Base-by-base conservation (phyloP, 1,140 invertebrate genomes). In the Eueides isabella region DNA sequence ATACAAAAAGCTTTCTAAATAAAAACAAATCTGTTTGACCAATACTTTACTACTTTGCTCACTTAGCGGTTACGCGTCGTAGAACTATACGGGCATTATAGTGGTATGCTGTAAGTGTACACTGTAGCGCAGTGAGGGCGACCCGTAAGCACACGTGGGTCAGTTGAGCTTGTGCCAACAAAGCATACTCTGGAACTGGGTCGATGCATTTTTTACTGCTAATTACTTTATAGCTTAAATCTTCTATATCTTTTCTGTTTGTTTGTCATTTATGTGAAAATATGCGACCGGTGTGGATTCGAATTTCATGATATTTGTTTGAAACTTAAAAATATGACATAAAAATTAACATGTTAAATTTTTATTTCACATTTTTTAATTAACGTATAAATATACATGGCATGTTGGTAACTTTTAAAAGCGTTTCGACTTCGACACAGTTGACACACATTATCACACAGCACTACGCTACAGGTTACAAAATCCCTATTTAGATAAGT, bases 191-290 rank as follows among this genome's bases (percentile, higher is more conserved):
- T 23, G 19, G 23, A 55, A 23, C 48, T 62, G 28, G 61, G 31
- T 44, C 61, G 33, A 71, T 71, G 61, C 61, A 44, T 71, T 71
- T 71, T 64, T 26, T 71, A 71, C 65, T 64, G 62, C 61, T 66
- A 72, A 72, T 72, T 28, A 31, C 31, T 72, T 72, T 23, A 55
- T 26, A 55, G 23, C n/a, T 26, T 12, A 11, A 55, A 11, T 23
- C 19, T 23, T 19, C 19, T 55, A 55, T 26, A 12, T 0, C 7
- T n/a, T n/a, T 5, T n/a, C 14, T 41, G 38, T 41, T 1, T 19
- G 16, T 41, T 14, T 14, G 1, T 41, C 11, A 38, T 38, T 38
- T 14, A 38, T 38, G 11, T 38, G 35, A 33, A 33, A 0, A 6
- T 31, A 33, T 33, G 33, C 11, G 33, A 35, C 14, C 2, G 2